phyloP scores from a whole-genome alignment of 2,888 invertebrate species.

The Temnothorax unifasciatus region DNA sequence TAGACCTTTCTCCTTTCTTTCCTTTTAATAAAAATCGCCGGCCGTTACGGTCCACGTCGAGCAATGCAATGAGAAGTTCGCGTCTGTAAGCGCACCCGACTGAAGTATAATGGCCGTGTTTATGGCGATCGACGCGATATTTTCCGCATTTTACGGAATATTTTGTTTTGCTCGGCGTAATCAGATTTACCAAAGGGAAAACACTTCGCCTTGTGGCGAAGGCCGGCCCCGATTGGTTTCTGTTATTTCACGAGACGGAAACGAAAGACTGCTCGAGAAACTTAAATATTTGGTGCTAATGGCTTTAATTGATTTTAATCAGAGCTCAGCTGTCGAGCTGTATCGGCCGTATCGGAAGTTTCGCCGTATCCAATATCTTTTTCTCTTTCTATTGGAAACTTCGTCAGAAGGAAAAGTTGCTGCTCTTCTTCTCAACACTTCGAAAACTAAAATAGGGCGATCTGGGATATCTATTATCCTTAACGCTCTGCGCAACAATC shows the following conservation, averaged over 20 bases:
- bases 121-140: conserved; percentile 36
- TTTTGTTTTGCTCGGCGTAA: conserved; percentile 34
- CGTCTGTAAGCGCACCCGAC: conserved; percentile 14
- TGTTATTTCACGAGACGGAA: conserved; percentile 39
- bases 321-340: conserved; percentile 50
- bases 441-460: conserved; percentile 55
- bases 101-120: conserved; percentile 31
- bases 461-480: conserved; percentile 55
- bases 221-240: conserved; percentile 21
- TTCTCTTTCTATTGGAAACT: conserved; percentile 41
- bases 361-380: conserved; percentile 53
- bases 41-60: conserved; percentile 33
- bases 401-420: conserved; percentile 46
- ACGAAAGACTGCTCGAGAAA: conserved; percentile 38
- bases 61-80: conserved; percentile 31
- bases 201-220: background rate
- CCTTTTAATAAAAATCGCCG: conserved; percentile 49
- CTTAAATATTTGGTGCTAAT: conserved; percentile 58
- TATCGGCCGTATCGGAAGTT: conserved; percentile 53
- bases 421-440: conserved; percentile 41
- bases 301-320: conserved; percentile 58
- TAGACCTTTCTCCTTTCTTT: conserved; percentile 15
- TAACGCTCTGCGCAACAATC: conserved; percentile 31
- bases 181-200: conserved; percentile 35
- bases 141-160: conserved; percentile 41